phyloP scores from a whole-genome alignment of 2,797 vertebrate species.

The Aphelocoma californica region DNA sequence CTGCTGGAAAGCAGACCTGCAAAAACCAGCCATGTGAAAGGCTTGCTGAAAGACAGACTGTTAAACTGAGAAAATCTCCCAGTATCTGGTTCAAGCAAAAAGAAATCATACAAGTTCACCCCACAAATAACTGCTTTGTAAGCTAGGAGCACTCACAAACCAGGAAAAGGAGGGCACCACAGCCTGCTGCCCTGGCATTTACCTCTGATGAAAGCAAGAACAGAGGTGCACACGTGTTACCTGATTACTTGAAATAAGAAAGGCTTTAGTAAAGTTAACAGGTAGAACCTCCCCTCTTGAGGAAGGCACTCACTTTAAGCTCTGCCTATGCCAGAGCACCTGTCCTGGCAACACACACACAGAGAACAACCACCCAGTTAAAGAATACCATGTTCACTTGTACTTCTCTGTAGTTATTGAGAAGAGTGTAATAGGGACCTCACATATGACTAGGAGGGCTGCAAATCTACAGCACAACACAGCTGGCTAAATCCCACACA shows the following conservation, averaged over 20 bases:
- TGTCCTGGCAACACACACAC: not conserved
- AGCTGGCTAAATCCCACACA: not conserved
- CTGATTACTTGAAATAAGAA: not conserved
- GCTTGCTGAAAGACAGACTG: not conserved
- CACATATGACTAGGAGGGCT: not conserved
- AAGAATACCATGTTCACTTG: not conserved
- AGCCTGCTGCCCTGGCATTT: not conserved
- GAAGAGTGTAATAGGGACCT: not conserved
- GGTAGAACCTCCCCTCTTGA: not conserved
- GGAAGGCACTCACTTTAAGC: not conserved
- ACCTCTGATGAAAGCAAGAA: not conserved
- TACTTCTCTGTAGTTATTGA: not conserved
- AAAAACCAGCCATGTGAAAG: not conserved
- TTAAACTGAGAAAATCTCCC: not conserved
- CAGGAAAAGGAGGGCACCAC: not conserved
- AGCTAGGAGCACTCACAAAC: not conserved
- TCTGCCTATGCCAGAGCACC: not conserved
- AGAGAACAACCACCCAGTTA: not conserved
- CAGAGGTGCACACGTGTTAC: fast-evolving
- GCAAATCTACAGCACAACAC: not conserved
- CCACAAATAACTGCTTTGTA: not conserved
- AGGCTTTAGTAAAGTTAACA: not conserved
- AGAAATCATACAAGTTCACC: not conserved
- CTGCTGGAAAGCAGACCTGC: not conserved
- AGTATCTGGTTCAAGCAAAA: not conserved